These are phyloP conservation scores for Phytoseiulus persimilis DNA, from an alignment of 2,888 invertebrate genomes.

Conservation along the genomic window DNA sequence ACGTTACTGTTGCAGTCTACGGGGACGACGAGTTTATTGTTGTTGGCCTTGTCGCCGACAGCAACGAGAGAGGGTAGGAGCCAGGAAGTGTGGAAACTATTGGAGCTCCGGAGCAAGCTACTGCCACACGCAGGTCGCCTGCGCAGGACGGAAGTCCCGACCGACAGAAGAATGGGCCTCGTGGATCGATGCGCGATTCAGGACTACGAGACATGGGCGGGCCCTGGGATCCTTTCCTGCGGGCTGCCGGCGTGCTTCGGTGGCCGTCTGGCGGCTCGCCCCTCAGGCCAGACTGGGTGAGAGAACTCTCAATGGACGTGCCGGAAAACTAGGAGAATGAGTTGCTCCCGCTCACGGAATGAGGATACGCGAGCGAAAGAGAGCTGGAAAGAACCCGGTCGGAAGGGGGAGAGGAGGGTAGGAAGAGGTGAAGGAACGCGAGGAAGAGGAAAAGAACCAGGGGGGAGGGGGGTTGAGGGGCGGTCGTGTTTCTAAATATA, in stretches of 20 bases:
- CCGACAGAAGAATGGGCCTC: neutral
- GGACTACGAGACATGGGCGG: slow-evolving; percentile 5
- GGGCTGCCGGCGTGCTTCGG: neutral
- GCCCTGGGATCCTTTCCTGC: neutral
- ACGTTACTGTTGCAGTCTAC: neutral
- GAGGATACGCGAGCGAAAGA: neutral
- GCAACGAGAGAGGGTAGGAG: neutral
- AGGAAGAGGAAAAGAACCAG: neutral
- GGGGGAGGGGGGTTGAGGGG: neutral
- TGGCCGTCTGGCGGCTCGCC: neutral
- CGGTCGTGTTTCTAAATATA: neutral
- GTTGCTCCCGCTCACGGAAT: neutral
- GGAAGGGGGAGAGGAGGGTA: neutral
- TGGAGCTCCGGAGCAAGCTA: neutral
- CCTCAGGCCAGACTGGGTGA: neutral
- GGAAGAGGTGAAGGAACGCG: neutral
- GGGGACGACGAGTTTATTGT: neutral
- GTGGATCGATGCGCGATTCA: slow-evolving; percentile 5
- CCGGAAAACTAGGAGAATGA: neutral
- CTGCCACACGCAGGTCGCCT: neutral
- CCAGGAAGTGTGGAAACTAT: neutral
- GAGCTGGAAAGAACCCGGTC: neutral
- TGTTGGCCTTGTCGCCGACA: neutral
- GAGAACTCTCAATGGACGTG: neutral
- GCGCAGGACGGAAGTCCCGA: neutral